These are phyloP conservation scores for Daptonema setosum DNA, from an alignment of 2,888 invertebrate genomes.

Conservation along the genomic window DNA sequence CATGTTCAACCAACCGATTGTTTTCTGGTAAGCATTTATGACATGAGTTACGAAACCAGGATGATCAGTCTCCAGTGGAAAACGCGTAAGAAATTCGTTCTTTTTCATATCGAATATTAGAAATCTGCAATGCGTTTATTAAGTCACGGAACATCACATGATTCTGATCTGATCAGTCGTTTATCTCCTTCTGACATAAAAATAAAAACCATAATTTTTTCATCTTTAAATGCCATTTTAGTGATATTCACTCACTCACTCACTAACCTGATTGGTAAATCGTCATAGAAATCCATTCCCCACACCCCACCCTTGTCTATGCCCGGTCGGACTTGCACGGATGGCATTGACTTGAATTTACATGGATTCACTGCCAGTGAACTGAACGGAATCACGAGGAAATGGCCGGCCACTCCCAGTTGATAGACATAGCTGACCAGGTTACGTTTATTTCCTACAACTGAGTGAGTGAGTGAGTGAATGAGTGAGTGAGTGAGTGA, in stretches of 20 bases:
- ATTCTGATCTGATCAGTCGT: too few species aligned
- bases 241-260: conserved; percentile 14
- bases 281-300: conserved; percentile 26
- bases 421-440: conserved; percentile 26
- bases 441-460: conserved; percentile 22
- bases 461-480: too few species aligned
- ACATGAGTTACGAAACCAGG: conserved; percentile 26
- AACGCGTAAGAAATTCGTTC: conserved; percentile 17
- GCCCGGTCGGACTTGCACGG: conserved; percentile 16
- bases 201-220: too few species aligned
- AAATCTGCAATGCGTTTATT: conserved; percentile 16
- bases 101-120: conserved; percentile 24
- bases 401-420: conserved; percentile 22
- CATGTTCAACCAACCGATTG: too few species aligned
- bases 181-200: too few species aligned
- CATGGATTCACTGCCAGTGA: conserved; percentile 25
- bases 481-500: too few species aligned
- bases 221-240: conserved; percentile 24
- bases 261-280: conserved; percentile 23
- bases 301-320: conserved; percentile 23
- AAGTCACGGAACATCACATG: too few species aligned
- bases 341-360: conserved; percentile 25
- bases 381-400: conserved; percentile 23
- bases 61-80: conserved; percentile 24
- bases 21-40: conserved; percentile 17